Conservation (phyloP, 1,140 invertebrate species). For the Paraescarpia echinospica region DNA sequence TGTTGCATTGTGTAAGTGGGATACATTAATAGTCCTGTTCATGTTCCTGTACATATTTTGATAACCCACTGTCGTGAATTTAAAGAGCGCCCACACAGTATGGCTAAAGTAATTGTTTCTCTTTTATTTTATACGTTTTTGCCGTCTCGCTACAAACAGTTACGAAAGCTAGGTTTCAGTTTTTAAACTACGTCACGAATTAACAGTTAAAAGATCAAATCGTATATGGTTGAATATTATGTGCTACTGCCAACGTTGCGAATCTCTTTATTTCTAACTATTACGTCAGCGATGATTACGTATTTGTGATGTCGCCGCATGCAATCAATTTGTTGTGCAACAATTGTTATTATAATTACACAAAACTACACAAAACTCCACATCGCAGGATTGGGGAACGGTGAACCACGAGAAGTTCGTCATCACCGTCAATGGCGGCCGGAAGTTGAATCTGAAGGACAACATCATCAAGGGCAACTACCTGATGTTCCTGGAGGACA, state of each 20-base stretch:
- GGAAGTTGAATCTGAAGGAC: constrained; percentile 20
- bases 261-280: not conserved
- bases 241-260: not conserved
- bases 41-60: no score
- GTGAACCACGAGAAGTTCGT: not conserved
- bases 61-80: no score
- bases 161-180: no score
- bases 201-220: no score
- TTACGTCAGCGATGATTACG: not conserved
- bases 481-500: constrained; percentile 34
- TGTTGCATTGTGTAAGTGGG: no score
- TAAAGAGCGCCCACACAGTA: no score
- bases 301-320: not conserved
- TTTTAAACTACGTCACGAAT: no score
- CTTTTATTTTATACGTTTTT: no score
- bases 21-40: no score
- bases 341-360: not conserved
- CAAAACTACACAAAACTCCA: not conserved
- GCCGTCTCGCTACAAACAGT: no score
- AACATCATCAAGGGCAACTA: constrained; percentile 36
- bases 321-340: not conserved
- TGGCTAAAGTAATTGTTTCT: no score
- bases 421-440: not conserved
- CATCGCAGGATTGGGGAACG: not conserved
- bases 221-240: not conserved